Evolutionary conservation across 2,797 vertebrate genomes (phyloP).

Genomic region (Lophura swinhoii): DNA sequence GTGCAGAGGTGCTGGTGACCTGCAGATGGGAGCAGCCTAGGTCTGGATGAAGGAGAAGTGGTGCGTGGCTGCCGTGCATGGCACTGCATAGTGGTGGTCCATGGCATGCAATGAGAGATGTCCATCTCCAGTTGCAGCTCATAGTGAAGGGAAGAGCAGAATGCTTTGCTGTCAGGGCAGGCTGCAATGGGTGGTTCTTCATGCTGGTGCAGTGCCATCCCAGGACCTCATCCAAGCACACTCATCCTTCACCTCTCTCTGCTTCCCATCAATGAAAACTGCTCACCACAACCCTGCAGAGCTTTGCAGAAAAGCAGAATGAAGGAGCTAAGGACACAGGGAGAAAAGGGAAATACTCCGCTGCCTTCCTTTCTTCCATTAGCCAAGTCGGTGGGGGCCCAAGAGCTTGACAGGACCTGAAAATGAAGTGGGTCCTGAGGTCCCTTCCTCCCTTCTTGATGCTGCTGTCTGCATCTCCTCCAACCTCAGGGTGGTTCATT

Average conservation of each 20-base stretch:
- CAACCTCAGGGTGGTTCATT: neutral
- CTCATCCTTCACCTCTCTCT: neutral
- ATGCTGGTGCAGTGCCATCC: neutral
- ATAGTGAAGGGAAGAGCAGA: neutral
- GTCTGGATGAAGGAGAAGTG: neutral
- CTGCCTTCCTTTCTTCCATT: neutral
- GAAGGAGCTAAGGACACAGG: accelerated
- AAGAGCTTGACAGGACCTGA: neutral
- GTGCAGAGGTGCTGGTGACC: neutral
- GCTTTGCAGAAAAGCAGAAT: neutral
- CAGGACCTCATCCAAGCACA: neutral
- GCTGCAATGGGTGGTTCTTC: accelerated
- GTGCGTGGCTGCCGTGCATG: accelerated
- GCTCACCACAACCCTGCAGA: neutral
- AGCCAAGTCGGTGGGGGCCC: neutral
- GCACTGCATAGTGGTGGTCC: neutral
- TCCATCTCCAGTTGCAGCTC: neutral
- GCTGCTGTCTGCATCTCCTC: neutral
- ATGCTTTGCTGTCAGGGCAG: neutral
- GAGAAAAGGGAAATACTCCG: neutral
- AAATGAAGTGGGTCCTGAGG: neutral
- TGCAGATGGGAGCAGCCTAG: accelerated
- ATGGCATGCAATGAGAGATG: neutral
- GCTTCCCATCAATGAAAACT: neutral
- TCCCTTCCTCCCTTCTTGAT: neutral